phyloP scores from a whole-genome alignment of 2,888 invertebrate species.

The Sarcophaga carnaria region DNA sequence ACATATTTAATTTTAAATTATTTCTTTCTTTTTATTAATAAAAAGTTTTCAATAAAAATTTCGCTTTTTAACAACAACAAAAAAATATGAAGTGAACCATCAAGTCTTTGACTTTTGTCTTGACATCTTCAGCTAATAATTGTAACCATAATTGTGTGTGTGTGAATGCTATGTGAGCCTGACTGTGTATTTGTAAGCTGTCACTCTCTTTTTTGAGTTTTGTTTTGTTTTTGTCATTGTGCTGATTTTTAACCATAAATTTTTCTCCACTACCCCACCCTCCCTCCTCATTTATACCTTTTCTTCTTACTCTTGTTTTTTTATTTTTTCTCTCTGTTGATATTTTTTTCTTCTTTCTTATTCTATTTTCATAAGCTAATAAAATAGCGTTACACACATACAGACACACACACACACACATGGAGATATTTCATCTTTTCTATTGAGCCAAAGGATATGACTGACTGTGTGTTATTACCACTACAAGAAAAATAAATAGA shows the following conservation, averaged over 20 bases:
- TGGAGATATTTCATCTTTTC: not conserved
- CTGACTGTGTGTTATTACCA: constrained; percentile 35
- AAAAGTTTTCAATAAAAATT: too few relatives aligned
- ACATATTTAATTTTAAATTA: too few relatives aligned
- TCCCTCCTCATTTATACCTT: not conserved
- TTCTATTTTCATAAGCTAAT: constrained; percentile 55
- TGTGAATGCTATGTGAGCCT: too few relatives aligned
- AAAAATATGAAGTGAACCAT: not conserved
- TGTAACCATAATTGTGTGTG: too few relatives aligned
- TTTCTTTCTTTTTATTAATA: too few relatives aligned
- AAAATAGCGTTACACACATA: not conserved
- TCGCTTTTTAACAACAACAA: not conserved
- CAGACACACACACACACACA: constrained; percentile 15
- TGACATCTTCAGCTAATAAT: too few relatives aligned
- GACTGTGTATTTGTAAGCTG: not conserved
- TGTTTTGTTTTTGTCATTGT: constrained; percentile 24
- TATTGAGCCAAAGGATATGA: constrained; percentile 4
- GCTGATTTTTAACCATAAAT: not conserved
- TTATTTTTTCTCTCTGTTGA: constrained; percentile 1
- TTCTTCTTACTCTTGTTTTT: not conserved
- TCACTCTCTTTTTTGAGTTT: not conserved
- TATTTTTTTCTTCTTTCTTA: constrained; percentile 9
- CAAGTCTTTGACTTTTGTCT: too few relatives aligned
- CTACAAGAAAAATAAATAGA: constrained; percentile 41
- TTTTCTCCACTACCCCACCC: accelerated